phyloP scores from a whole-genome alignment of 2,113 vertebrate species.

The Rostratula benghalensis region DNA sequence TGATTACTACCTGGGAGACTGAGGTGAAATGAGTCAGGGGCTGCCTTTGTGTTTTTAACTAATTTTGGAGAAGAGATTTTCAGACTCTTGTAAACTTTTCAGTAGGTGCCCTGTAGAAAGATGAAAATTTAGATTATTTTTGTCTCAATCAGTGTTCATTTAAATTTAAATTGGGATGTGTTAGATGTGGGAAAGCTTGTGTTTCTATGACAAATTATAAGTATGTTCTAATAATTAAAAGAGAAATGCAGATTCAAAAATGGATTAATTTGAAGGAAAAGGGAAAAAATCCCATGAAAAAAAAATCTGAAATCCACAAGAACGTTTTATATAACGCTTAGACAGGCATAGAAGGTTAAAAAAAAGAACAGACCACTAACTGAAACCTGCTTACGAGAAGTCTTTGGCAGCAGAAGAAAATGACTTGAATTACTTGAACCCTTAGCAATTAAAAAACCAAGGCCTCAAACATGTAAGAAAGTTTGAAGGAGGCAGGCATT shows the following conservation, averaged over 20 bases:
- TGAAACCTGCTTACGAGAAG: neutral
- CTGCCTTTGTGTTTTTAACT: neutral
- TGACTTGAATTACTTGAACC: neutral
- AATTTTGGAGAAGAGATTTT: neutral
- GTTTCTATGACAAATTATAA: neutral
- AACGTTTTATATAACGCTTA: neutral
- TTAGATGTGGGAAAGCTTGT: neutral
- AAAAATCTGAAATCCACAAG: neutral
- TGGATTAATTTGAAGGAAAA: neutral
- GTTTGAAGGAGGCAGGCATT: neutral
- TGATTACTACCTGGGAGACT: neutral
- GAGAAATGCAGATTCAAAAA: neutral
- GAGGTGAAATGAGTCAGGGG: neutral
- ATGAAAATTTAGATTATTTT: conserved; percentile 5
- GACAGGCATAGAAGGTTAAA: neutral
- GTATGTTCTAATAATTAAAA: neutral
- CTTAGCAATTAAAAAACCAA: neutral
- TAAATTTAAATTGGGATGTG: neutral
- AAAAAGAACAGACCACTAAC: neutral
- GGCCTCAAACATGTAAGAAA: neutral
- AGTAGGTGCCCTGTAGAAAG: neutral
- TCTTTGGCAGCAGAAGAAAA: neutral
- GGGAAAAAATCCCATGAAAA: neutral
- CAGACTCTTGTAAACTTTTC: neutral
- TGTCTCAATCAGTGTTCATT: neutral